phyloP scores from a whole-genome alignment of 2,797 vertebrate genomes.

The Lacerta agilis region DNA sequence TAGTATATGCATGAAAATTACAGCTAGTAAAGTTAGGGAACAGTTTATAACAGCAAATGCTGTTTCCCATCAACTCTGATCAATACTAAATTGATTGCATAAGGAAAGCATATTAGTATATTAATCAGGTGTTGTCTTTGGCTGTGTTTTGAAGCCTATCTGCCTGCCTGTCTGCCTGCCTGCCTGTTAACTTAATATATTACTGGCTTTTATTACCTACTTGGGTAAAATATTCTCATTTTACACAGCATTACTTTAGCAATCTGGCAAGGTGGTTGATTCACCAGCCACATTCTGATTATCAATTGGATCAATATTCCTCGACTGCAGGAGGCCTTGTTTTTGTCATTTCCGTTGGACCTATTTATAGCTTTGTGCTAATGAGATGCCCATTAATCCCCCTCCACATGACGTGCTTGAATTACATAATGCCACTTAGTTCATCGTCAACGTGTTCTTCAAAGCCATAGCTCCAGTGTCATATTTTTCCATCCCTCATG shows the following conservation, averaged over 20 bases:
- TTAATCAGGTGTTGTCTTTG: neutral
- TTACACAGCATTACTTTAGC: neutral
- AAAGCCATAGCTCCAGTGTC: neutral
- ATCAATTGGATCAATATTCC: neutral
- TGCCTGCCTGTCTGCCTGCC: no score
- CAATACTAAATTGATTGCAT: neutral
- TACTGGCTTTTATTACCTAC: neutral
- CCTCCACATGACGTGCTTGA: neutral
- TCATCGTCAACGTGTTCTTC: neutral
- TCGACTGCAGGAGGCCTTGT: neutral
- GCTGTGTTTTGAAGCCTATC: neutral
- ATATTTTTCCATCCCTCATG: no score
- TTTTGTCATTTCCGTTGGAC: slow-evolving; percentile 5
- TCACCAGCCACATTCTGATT: neutral
- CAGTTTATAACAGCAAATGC: neutral
- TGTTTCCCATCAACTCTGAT: neutral
- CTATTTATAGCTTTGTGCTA: slow-evolving; percentile 24
- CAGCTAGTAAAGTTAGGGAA: neutral
- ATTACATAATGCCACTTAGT: slow-evolving; percentile 18
- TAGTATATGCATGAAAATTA: neutral
- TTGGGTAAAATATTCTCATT: neutral
- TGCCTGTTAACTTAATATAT: neutral
- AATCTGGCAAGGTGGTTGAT: neutral
- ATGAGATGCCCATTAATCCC: slow-evolving; percentile 22
- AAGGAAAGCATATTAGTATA: neutral